Evolutionary conservation across 2,888 invertebrate genomes (phyloP).

Genomic region (Phanerotoma sp.): DNA sequence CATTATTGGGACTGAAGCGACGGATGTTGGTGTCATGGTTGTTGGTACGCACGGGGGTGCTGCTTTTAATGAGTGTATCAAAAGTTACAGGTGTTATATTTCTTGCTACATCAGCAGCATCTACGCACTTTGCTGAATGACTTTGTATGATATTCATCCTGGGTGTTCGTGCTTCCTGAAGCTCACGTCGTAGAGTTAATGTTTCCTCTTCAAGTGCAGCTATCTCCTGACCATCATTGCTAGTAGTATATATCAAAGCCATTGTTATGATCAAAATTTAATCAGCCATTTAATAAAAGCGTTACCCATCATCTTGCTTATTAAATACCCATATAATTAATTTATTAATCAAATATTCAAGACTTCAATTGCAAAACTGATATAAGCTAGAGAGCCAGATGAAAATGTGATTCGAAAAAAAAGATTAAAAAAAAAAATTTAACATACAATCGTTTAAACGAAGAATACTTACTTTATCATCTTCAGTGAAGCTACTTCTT

Average conservation of each 20-base stretch:
- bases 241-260: slow-evolving; percentile 34
- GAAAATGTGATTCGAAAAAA: slow-evolving; percentile 3
- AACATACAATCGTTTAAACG: no score
- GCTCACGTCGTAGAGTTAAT: slow-evolving; percentile 51
- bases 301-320: neutral
- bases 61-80: slow-evolving; percentile 47
- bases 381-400: slow-evolving; percentile 6
- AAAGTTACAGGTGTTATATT: slow-evolving; percentile 45
- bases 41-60: slow-evolving; percentile 54
- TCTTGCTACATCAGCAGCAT: slow-evolving; percentile 34
- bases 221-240: slow-evolving; percentile 52
- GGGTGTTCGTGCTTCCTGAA: slow-evolving; percentile 53
- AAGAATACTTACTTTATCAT: slow-evolving; percentile 48
- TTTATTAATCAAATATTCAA: neutral
- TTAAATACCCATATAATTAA: neutral
- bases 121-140: slow-evolving; percentile 55
- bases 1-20: slow-evolving; percentile 10
- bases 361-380: neutral
- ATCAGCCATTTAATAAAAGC: slow-evolving; percentile 8
- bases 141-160: slow-evolving; percentile 46
- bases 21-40: slow-evolving; percentile 20
- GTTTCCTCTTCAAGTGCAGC: slow-evolving; percentile 55
- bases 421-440: no score
- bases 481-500: slow-evolving; percentile 47
- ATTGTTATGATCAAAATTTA: neutral